phyloP scores from a whole-genome alignment of 2,797 vertebrate genomes.

The Pseudocheirus occidentalis region DNA sequence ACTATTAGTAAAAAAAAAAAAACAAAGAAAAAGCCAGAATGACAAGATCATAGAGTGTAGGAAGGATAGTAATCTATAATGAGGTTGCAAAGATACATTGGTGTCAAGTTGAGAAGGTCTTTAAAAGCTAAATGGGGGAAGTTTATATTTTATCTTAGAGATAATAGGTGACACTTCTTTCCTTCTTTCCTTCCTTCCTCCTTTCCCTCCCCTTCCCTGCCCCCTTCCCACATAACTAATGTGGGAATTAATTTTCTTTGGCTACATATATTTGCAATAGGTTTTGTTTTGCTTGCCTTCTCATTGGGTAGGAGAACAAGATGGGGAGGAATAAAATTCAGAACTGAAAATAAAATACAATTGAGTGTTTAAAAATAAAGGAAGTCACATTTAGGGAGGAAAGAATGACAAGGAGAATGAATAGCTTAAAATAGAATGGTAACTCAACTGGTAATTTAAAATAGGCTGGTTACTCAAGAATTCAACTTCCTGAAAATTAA shows the following conservation, averaged over 20 bases:
- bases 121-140: not conserved
- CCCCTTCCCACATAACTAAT: not conserved
- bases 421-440: not conserved
- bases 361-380: not conserved
- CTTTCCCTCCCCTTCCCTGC: too few relatives aligned
- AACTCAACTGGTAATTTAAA: not conserved
- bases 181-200: not conserved
- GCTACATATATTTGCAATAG: not conserved
- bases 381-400: not conserved
- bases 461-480: not conserved
- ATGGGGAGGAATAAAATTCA: not conserved
- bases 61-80: not conserved
- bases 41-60: not conserved
- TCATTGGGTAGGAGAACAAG: not conserved
- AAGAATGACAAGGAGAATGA: not conserved
- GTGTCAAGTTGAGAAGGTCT: not conserved
- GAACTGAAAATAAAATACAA: not conserved
- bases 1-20: not conserved
- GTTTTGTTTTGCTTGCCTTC: not conserved
- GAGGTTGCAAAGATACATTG: not conserved
- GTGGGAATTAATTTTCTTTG: not conserved
- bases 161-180: not conserved
- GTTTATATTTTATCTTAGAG: not conserved
- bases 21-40: not conserved
- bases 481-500: not conserved